These are phyloP conservation scores for Fragum sueziense DNA, from an alignment of 2,888 invertebrate genomes.

Conservation along the genomic window DNA sequence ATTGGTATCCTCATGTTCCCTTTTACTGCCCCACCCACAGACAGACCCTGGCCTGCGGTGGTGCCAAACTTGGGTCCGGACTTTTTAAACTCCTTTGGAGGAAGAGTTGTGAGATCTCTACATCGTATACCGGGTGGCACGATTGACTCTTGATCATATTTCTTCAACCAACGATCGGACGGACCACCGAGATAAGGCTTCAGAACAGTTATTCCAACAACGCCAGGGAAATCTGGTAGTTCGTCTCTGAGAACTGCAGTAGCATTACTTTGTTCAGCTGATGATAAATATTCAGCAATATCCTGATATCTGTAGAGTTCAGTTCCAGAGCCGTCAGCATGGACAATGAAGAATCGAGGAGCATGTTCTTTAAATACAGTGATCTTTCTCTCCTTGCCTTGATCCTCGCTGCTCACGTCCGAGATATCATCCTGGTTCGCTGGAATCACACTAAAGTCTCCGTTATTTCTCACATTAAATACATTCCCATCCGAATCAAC, in stretches of 20 bases:
- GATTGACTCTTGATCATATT: slow-evolving; percentile 78
- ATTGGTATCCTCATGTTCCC: slow-evolving; percentile 66
- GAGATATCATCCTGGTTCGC: slow-evolving; percentile 68
- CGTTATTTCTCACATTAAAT: slow-evolving; percentile 79
- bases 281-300: slow-evolving; percentile 77
- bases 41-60: slow-evolving; percentile 78
- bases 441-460: slow-evolving; percentile 75
- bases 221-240: slow-evolving; percentile 79
- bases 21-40: slow-evolving; percentile 74
- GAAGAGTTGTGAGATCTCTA: slow-evolving; percentile 78
- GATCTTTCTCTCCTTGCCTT: slow-evolving; percentile 64
- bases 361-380: slow-evolving; percentile 76
- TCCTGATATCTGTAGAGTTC: slow-evolving; percentile 80
- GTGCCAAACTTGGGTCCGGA: slow-evolving; percentile 80
- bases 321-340: slow-evolving; percentile 80
- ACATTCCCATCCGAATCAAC: slow-evolving; percentile 79
- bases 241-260: slow-evolving; percentile 80
- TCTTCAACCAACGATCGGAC: slow-evolving; percentile 79
- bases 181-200: slow-evolving; percentile 75
- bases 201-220: slow-evolving; percentile 78
- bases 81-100: slow-evolving; percentile 77
- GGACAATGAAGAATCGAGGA: slow-evolving; percentile 80
- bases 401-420: slow-evolving; percentile 66
- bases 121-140: slow-evolving; percentile 79
- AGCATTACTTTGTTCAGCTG: slow-evolving; percentile 78